phyloP scores from a whole-genome alignment of 2,888 invertebrate species.

The Aspidiotus rigidus region DNA sequence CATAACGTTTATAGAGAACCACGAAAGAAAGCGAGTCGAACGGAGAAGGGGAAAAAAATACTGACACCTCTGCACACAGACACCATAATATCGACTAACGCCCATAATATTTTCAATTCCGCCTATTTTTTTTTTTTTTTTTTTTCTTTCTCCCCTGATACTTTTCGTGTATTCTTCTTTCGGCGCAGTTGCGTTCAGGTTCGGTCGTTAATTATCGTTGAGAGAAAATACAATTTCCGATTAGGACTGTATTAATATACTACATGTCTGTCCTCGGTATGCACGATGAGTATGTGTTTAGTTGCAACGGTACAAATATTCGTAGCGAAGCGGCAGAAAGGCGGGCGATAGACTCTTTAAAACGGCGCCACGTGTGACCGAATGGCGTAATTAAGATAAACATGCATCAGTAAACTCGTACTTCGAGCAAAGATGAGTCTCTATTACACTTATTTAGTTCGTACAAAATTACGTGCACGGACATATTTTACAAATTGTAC shows the following conservation, averaged over 20 bases:
- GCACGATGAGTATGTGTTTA: no score
- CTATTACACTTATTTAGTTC: no score
- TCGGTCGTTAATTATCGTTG: conserved; percentile 1
- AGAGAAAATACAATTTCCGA: conserved; percentile 4
- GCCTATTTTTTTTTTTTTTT: neutral
- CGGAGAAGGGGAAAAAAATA: no score
- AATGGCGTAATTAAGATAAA: conserved; percentile 5
- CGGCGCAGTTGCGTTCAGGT: neutral
- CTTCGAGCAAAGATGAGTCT: no score
- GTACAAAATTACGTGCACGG: no score
- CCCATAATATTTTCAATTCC: conserved; percentile 2
- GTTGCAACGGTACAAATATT: no score
- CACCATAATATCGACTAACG: neutral
- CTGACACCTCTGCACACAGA: no score
- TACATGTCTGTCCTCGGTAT: no score
- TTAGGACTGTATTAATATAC: neutral
- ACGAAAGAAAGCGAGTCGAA: no score
- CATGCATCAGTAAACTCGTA: neutral
- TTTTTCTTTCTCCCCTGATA: neutral
- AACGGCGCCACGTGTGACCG: conserved; percentile 31
- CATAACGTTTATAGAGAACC: no score
- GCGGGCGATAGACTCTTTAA: neutral
- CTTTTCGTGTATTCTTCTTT: neutral
- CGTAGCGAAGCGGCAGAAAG: conserved; percentile 4
- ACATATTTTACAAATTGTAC: no score